phyloP scores from a whole-genome alignment of 1,140 invertebrate species.

The Homarus americanus region DNA sequence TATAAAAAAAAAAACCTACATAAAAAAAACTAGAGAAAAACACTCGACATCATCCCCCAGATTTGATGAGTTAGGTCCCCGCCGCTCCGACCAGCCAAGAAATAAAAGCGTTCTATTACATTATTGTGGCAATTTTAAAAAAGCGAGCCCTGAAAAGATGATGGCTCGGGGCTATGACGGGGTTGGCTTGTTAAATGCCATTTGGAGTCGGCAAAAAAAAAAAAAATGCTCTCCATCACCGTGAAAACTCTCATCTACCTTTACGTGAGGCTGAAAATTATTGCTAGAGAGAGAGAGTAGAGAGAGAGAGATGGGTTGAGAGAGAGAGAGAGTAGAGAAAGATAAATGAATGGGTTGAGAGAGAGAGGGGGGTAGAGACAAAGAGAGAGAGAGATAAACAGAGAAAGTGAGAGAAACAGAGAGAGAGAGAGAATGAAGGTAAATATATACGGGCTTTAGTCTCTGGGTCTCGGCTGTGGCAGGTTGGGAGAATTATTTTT shows the following conservation, averaged over 20 bases:
- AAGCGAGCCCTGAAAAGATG: slow-evolving; percentile 50
- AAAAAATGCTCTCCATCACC: slow-evolving; percentile 9
- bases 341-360: too few species aligned
- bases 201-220: slow-evolving; percentile 37
- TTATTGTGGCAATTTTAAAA: slow-evolving; percentile 65
- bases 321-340: slow-evolving; percentile 41
- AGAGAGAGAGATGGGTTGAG: slow-evolving; percentile 24
- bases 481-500: too few species aligned
- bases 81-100: slow-evolving; percentile 30
- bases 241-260: slow-evolving; percentile 41
- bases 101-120: slow-evolving; percentile 59
- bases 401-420: neutral
- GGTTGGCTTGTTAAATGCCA: slow-evolving; percentile 64
- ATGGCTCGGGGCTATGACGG: slow-evolving; percentile 28
- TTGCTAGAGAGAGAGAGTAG: slow-evolving; percentile 18
- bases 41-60: neutral
- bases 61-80: neutral
- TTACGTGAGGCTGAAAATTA: neutral
- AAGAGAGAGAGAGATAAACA: neutral
- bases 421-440: neutral
- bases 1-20: neutral
- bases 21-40: neutral
- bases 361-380: slow-evolving; percentile 21
- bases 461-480: too few species aligned
- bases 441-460: too few species aligned